Percentiles rank a stretch among this genome's conserved stretches.
These are phyloP conservation scores for Choristoneura rosaceana DNA, from an alignment of 2,888 invertebrate species.

Conservation along the genomic window DNA sequence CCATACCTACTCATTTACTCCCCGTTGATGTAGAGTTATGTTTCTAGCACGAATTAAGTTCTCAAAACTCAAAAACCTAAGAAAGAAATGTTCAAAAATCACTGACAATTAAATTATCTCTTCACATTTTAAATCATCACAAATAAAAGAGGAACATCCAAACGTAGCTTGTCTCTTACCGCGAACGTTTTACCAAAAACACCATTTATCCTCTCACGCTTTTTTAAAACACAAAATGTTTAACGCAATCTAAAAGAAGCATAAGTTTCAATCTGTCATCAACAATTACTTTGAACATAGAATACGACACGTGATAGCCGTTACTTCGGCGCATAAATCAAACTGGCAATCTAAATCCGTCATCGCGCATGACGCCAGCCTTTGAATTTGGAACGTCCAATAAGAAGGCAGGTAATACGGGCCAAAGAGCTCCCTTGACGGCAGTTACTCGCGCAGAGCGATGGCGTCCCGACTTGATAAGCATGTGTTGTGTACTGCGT, in stretches of 20 bases:
- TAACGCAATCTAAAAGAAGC: conserved; percentile 11
- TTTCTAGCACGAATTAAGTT: too few species aligned
- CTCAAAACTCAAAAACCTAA: too few species aligned
- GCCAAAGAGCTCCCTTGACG: conserved; percentile 70
- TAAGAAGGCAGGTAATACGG: conserved; percentile 65
- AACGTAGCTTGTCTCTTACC: background rate
- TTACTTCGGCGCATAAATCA: conserved; percentile 56
- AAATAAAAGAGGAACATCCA: too few species aligned
- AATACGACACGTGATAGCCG: conserved; percentile 40
- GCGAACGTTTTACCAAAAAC: background rate
- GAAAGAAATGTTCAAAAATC: too few species aligned
- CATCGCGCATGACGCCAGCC: conserved; percentile 70
- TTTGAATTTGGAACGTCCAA: conserved; percentile 63
- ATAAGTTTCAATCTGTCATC: conserved; percentile 29
- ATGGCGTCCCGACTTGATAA: conserved; percentile 49
- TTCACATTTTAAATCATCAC: too few species aligned
- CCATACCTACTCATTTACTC: too few species aligned
- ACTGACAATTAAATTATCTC: too few species aligned
- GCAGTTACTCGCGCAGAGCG: conserved; percentile 59
- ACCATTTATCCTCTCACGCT: background rate
- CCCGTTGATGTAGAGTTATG: too few species aligned
- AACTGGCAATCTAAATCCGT: conserved; percentile 67
- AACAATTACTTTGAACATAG: conserved; percentile 41
- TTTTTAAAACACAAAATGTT: background rate
- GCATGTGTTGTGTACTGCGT: conserved; percentile 44